Evolutionary conservation across 2,888 invertebrate species (phyloP).

Genomic region (Tortricodes alternella): DNA sequence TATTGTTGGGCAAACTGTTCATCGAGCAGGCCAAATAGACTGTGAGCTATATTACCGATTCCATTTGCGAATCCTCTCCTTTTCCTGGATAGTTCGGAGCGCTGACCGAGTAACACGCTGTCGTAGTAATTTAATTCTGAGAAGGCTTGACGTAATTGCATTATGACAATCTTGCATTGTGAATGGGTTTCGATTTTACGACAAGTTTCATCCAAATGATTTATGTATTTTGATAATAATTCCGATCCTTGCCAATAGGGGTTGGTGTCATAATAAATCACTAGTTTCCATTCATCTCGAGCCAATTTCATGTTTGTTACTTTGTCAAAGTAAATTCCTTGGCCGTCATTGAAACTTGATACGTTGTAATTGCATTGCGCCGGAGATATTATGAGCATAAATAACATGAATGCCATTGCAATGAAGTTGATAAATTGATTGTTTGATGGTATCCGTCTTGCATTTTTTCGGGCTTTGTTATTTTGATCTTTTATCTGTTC

Average conservation of each 20-base stretch:
- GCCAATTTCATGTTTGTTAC: slow-evolving; percentile 32
- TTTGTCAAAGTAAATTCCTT: slow-evolving; percentile 32
- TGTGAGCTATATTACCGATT: not conserved
- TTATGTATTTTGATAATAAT: not conserved
- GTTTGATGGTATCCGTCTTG: not conserved
- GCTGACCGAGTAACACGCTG: slow-evolving; percentile 22
- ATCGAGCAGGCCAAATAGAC: not conserved
- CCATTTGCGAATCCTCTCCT: not conserved
- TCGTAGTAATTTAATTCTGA: too few species aligned
- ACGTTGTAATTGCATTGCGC: not conserved
- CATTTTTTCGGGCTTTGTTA: not conserved
- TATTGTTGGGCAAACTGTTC: not conserved
- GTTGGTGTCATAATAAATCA: too few species aligned
- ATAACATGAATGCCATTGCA: not conserved
- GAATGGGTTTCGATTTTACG: not conserved
- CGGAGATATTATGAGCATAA: not conserved
- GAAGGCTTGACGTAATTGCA: too few species aligned
- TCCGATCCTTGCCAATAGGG: slow-evolving; percentile 27
- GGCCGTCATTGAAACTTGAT: slow-evolving; percentile 38
- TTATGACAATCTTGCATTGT: too few species aligned
- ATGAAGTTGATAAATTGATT: not conserved
- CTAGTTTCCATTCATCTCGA: too few species aligned
- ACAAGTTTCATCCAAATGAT: too few species aligned
- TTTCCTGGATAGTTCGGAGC: slow-evolving; percentile 17
- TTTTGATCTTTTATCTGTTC: not conserved